These are phyloP conservation scores for Chrysodeixis includens DNA, from an alignment of 2,888 invertebrate genomes.

Conservation along the genomic window DNA sequence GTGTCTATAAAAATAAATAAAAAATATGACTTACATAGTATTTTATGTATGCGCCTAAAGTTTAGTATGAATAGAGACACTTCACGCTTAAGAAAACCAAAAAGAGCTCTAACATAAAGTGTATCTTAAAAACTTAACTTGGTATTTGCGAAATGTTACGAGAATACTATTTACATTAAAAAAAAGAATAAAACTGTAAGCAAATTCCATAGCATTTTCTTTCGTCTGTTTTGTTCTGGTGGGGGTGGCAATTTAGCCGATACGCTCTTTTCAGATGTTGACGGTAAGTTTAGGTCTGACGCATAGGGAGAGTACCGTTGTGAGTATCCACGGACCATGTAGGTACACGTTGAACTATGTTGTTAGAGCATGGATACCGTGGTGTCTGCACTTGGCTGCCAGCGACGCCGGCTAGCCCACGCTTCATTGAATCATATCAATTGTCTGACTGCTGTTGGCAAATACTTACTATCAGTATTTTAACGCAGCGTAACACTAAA, in stretches of 20 bases:
- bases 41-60: constrained; percentile 72
- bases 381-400: constrained; percentile 69
- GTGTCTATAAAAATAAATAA: constrained; percentile 52
- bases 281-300: constrained; percentile 88
- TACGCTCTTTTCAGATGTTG: constrained; percentile 89
- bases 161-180: constrained; percentile 81
- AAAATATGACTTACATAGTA: constrained; percentile 44
- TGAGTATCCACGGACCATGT: constrained; percentile 71
- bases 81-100: constrained; percentile 69
- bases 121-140: constrained; percentile 67
- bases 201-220: constrained; percentile 85
- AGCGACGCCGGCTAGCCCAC: constrained; percentile 58
- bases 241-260: constrained; percentile 84
- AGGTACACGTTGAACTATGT: constrained; percentile 69
- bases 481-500: constrained; percentile 20
- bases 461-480: constrained; percentile 32
- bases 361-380: constrained; percentile 72
- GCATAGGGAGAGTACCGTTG: constrained; percentile 74
- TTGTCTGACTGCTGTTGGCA: constrained; percentile 37
- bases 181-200: constrained; percentile 84
- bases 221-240: constrained; percentile 78
- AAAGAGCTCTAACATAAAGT: constrained; percentile 67
- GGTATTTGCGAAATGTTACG: constrained; percentile 82
- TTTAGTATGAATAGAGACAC: constrained; percentile 83
- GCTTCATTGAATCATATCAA: constrained; percentile 60